A percentile compares a stretch with the other conserved stretches of the same genome.
Evolutionary conservation across 2,888 invertebrate genomes (phyloP).

Genomic region (Sepioteuthis lessoniana): DNA sequence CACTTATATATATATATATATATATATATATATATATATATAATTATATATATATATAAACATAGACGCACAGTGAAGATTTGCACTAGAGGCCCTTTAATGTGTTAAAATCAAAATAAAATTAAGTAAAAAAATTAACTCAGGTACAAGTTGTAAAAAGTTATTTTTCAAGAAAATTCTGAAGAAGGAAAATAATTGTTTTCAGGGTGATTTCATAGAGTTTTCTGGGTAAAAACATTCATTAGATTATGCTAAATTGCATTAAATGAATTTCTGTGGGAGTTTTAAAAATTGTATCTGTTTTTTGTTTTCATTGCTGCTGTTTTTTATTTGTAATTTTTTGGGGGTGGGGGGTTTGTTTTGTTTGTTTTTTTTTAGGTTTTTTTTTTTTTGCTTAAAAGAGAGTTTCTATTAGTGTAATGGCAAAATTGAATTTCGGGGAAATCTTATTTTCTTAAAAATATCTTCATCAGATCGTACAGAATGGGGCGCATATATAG

Average conservation of each 20-base stretch:
- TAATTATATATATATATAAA: too few relatives aligned
- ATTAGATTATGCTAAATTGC: constrained; percentile 11
- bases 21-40: too few relatives aligned
- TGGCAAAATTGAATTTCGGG: constrained; percentile 7
- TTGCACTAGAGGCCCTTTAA: neutral
- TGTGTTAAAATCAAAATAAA: neutral
- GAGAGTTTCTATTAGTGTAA: neutral
- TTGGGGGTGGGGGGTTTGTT: too few relatives aligned
- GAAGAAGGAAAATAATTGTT: neutral
- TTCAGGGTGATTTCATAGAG: neutral
- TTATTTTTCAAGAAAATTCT: neutral
- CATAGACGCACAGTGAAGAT: too few relatives aligned
- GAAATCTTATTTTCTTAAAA: neutral
- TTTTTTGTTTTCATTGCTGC: neutral
- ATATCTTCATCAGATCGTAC: neutral
- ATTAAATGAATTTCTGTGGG: constrained; percentile 33
- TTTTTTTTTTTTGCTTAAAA: neutral
- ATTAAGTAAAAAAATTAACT: neutral
- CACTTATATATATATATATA: too few relatives aligned
- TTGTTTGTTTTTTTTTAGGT: neutral
- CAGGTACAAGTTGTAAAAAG: neutral
- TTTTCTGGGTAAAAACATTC: neutral
- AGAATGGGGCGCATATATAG: neutral
- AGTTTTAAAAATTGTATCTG: neutral
- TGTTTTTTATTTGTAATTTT: too few relatives aligned